These are phyloP conservation scores for Macrotis lagotis DNA, from an alignment of 2,113 vertebrate species.

Conservation along the genomic window DNA sequence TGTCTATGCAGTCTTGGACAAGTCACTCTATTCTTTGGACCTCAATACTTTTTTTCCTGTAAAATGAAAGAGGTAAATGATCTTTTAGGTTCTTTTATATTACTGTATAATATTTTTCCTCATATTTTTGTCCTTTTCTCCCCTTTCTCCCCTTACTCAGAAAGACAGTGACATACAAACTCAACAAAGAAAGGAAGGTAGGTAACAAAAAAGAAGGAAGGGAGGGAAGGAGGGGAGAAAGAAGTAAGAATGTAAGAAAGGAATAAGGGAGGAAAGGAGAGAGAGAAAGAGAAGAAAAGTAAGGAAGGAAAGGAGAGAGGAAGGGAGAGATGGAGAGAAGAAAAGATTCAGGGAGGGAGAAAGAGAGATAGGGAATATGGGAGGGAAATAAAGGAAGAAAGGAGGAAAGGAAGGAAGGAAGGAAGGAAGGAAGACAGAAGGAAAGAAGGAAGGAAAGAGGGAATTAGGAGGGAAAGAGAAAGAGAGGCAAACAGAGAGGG, in stretches of 20 bases:
- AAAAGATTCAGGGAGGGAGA: neutral
- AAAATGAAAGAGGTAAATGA: neutral
- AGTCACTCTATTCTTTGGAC: neutral
- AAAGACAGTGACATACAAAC: neutral
- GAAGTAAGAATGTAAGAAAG: too few relatives aligned
- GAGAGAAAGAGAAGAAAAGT: too few relatives aligned
- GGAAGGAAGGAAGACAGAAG: neutral
- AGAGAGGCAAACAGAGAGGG: too few relatives aligned
- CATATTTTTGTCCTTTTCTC: neutral
- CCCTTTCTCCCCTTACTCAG: too few relatives aligned
- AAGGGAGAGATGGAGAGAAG: neutral
- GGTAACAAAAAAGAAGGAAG: neutral
- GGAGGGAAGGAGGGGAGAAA: too few relatives aligned
- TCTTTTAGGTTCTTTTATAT: neutral
- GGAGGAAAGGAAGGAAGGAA: neutral
- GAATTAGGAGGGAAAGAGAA: too few relatives aligned
- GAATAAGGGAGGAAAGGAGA: too few relatives aligned
- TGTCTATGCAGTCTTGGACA: neutral
- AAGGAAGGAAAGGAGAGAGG: neutral
- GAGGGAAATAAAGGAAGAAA: neutral
- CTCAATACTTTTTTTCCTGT: neutral
- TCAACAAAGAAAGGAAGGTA: neutral
- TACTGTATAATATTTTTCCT: neutral
- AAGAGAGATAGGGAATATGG: neutral
- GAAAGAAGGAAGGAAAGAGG: neutral